These are phyloP conservation scores for Halcyon badia DNA, from an alignment of 2,797 vertebrate species.

Conservation along the genomic window DNA sequence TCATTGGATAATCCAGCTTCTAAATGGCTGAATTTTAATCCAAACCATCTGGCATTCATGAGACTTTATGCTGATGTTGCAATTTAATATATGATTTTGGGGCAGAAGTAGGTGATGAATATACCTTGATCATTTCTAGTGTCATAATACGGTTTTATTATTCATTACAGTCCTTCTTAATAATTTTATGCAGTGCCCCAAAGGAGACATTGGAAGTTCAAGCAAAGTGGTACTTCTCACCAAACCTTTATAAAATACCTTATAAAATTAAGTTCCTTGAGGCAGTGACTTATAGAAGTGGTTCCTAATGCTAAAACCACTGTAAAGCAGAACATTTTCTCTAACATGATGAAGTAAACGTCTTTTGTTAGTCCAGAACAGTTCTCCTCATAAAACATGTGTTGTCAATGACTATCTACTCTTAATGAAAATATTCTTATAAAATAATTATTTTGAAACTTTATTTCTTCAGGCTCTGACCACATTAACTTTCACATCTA, in stretches of 20 bases:
- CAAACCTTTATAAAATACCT: neutral
- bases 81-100: neutral
- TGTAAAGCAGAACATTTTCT: slow-evolving; percentile 31
- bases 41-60: neutral
- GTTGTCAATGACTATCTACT: neutral
- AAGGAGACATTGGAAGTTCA: neutral
- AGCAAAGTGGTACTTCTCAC: slow-evolving; percentile 13
- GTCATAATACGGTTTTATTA: slow-evolving; percentile 24
- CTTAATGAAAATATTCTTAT: neutral
- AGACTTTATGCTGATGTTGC: neutral
- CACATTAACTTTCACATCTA: neutral
- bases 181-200: slow-evolving; percentile 10
- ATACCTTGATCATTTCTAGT: slow-evolving; percentile 3
- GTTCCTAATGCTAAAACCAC: neutral
- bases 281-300: slow-evolving; percentile 18
- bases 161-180: slow-evolving; percentile 17
- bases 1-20: neutral
- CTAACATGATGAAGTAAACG: neutral
- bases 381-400: neutral
- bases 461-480: neutral
- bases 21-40: neutral
- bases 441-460: neutral
- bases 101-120: neutral
- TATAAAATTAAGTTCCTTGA: neutral
- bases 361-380: slow-evolving; percentile 7